A percentile compares a stretch with the other conserved stretches of the same genome.
phyloP scores from a whole-genome alignment of 2,113 vertebrate genomes.

The Corynorhinus townsendii region DNA sequence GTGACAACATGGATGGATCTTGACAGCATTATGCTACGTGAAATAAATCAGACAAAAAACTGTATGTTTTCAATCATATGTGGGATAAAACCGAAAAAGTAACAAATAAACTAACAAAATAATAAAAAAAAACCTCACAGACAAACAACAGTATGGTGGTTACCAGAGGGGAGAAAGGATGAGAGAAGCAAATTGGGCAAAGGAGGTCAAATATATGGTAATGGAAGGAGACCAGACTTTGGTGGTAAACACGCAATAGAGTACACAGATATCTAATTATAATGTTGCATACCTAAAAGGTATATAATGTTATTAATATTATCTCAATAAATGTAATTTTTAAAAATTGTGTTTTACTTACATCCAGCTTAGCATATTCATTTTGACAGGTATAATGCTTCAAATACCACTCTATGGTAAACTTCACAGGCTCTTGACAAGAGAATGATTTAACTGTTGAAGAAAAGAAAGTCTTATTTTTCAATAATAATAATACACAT shows the following conservation, averaged over 20 bases:
- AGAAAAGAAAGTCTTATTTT: constrained; percentile 53
- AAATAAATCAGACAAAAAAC: neutral
- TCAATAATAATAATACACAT: neutral
- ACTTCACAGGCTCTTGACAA: constrained; percentile 80
- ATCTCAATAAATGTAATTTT: neutral
- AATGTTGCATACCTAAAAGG: neutral
- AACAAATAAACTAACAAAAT: neutral
- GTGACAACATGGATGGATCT: neutral
- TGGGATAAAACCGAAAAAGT: neutral
- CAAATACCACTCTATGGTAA: constrained; percentile 86
- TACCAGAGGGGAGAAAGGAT: neutral
- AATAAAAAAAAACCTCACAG: neutral
- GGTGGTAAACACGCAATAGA: neutral
- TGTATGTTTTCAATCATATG: neutral
- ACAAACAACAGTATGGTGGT: neutral
- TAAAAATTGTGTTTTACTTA: constrained; percentile 74
- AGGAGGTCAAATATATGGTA: neutral
- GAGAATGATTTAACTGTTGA: constrained; percentile 80
- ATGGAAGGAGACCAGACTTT: neutral
- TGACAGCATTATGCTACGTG: neutral
- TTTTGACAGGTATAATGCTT: constrained; percentile 89
- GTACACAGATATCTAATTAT: neutral
- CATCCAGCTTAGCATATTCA: constrained; percentile 85
- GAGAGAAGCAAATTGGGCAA: neutral
- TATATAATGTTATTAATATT: too few species aligned